A percentile compares a stretch with the other conserved stretches of the same genome.
Evolutionary conservation across 2,888 invertebrate species (phyloP).

Genomic region (Dasypogon diadema): DNA sequence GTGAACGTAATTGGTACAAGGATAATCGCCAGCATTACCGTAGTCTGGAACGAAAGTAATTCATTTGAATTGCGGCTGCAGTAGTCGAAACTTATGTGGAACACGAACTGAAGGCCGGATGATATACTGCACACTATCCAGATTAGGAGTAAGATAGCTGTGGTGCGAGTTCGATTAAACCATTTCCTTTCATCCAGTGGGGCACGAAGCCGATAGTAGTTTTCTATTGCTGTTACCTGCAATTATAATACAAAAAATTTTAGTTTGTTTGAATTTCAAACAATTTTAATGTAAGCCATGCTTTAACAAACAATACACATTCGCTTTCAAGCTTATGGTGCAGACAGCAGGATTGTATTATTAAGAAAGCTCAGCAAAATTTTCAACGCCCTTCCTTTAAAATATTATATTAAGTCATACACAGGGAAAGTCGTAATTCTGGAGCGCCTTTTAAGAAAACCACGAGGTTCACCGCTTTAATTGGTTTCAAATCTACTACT

Average conservation of each 20-base stretch:
- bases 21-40: constrained; percentile 73
- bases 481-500: too few relatives aligned
- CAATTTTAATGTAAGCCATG: constrained; percentile 20
- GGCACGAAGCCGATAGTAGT: constrained; percentile 75
- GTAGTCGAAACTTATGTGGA: constrained; percentile 77
- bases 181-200: constrained; percentile 66
- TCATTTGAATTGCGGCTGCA: constrained; percentile 73
- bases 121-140: constrained; percentile 72
- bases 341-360: not conserved
- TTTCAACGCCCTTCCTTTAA: too few relatives aligned
- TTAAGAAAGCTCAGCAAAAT: too few relatives aligned
- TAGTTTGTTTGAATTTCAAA: not conserved
- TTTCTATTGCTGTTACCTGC: constrained; percentile 74
- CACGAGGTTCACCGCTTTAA: too few relatives aligned
- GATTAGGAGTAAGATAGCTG: constrained; percentile 70
- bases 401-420: too few relatives aligned
- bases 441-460: too few relatives aligned
- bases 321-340: constrained; percentile 29
- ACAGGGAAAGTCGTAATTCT: too few relatives aligned
- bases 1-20: constrained; percentile 73
- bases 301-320: constrained; percentile 18
- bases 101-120: constrained; percentile 74
- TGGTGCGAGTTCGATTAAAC: constrained; percentile 67
- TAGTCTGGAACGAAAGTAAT: constrained; percentile 72
- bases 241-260: constrained; percentile 47